Base-by-base conservation (phyloP, 2,113 vertebrate species). In the Felis chaus region DNA sequence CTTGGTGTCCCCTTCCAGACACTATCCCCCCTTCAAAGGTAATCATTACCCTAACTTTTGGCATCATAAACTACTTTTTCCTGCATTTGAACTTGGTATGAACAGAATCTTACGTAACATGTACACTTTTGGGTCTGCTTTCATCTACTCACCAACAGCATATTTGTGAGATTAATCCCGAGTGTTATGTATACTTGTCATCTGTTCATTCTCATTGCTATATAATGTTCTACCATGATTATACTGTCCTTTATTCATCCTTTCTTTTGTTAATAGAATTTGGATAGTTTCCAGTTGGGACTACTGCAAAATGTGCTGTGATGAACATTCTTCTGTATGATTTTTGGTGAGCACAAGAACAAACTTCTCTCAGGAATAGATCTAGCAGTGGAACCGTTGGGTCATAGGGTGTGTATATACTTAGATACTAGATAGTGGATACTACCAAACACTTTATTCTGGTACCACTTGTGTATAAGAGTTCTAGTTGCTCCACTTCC, bases 251-350 rank as follows among this genome's bases (percentile, higher is more conserved):
- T 61, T 61, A 25, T 55, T 57, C 88, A 45, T 39, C 23, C 36
- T 91, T 81, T 95, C 21, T 79, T 79, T 48, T 57, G 33, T 74
- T 93, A 71, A 45, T 95, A 79, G 80, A 27, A 74, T 95, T 83
- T 65, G 80, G 41, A 80, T 79, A 33, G 1, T 91, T 94, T 80
- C 39, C 57, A 88, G 69, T 15, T 65, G 45, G 53, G 19, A 69
- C 45, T 23, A 1, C 48, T 74, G 23, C 36, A 84, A 73, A 65
- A 36, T 45, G n/a, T 66, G 6, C 57, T 78, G 48, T 57, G n/a
- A 95, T 39, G 33, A 48, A 74, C 57, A 81, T 55, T 73, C 41
- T 78, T 86, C 39, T 61, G 21, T 4, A 18, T 66, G 86, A 85
- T 55, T 88, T 89, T 93, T 76, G 86, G 63, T 55, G 50, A 61